A percentile compares a stretch with the other conserved stretches of the same genome.
Evolutionary conservation across 2,113 vertebrate genomes (phyloP).

Genomic region (Siniperca chuatsi): DNA sequence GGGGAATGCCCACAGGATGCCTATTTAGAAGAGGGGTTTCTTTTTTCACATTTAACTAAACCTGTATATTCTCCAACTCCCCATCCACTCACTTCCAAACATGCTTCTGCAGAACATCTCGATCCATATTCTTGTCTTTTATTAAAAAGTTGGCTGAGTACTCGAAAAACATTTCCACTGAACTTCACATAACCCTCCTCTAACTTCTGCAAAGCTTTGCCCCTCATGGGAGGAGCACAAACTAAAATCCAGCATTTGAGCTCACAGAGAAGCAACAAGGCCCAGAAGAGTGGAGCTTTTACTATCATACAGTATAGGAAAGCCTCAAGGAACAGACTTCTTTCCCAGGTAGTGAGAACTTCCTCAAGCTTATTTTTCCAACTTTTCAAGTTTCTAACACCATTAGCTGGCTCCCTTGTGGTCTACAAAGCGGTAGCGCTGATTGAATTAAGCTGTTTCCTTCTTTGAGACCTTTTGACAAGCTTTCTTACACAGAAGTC

Average conservation of each 20-base stretch:
- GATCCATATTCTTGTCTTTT: constrained; percentile 76
- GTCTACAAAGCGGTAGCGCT: constrained; percentile 66
- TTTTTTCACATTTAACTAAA: constrained; percentile 66
- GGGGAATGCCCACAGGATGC: constrained; percentile 73
- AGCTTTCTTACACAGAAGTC: constrained; percentile 62
- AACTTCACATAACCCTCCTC: constrained; percentile 83
- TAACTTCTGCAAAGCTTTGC: constrained; percentile 81
- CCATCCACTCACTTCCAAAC: constrained; percentile 69
- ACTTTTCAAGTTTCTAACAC: constrained; percentile 79
- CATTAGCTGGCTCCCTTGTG: constrained; percentile 74
- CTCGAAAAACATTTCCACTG: constrained; percentile 75
- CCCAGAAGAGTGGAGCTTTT: constrained; percentile 81
- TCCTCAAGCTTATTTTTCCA: constrained; percentile 77
- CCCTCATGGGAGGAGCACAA: constrained; percentile 82
- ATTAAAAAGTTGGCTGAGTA: constrained; percentile 79
- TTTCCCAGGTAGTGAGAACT: constrained; percentile 82
- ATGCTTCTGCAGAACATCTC: constrained; percentile 75
- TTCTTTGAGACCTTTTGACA: constrained; percentile 74
- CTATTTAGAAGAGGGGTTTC: constrained; percentile 67
- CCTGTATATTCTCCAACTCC: constrained; percentile 72
- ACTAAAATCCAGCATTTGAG: constrained; percentile 83
- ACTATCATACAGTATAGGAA: constrained; percentile 78
- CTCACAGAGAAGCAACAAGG: constrained; percentile 83
- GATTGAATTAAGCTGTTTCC: constrained; percentile 80
- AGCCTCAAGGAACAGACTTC: constrained; percentile 80